These are phyloP conservation scores for Acleris laterana DNA, from an alignment of 2,888 invertebrate species.

Conservation along the genomic window DNA sequence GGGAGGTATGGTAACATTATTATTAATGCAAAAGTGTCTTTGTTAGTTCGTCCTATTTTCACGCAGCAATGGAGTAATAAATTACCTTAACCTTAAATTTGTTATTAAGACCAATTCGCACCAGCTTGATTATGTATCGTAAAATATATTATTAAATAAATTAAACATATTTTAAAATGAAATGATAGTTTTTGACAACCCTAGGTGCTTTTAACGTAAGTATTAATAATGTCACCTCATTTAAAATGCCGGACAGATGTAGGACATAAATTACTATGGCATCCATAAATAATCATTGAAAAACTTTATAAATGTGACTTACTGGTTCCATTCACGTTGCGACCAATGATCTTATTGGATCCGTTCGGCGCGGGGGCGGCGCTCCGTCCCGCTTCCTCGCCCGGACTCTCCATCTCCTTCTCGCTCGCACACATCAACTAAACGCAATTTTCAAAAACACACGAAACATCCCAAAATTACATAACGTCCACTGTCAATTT, in stretches of 20 bases:
- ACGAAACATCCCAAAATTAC: conserved; percentile 65
- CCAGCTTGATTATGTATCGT: too few species aligned
- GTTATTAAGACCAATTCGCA: too few species aligned
- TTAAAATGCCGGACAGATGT: conserved; percentile 20
- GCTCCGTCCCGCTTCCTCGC: conserved; percentile 78
- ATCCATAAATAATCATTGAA: conserved; percentile 27
- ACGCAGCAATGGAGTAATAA: too few species aligned
- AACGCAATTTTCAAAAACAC: conserved; percentile 55
- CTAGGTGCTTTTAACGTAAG: background rate
- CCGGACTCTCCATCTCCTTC: conserved; percentile 79
- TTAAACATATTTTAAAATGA: background rate
- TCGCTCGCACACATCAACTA: conserved; percentile 77
- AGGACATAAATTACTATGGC: conserved; percentile 24
- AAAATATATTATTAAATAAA: too few species aligned
- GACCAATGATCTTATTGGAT: conserved; percentile 86
- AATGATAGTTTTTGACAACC: background rate
- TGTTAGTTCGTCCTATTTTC: too few species aligned
- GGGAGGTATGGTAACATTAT: too few species aligned
- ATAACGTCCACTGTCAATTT: background rate
- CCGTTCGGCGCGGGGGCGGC: conserved; percentile 79
- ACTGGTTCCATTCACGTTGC: conserved; percentile 87
- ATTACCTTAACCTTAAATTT: too few species aligned
- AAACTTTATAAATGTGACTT: conserved; percentile 62
- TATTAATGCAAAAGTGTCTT: too few species aligned
- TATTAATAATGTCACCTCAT: conserved; percentile 10